These are phyloP conservation scores for Rissa tridactyla DNA, from an alignment of 2,113 vertebrate genomes.

Conservation along the genomic window DNA sequence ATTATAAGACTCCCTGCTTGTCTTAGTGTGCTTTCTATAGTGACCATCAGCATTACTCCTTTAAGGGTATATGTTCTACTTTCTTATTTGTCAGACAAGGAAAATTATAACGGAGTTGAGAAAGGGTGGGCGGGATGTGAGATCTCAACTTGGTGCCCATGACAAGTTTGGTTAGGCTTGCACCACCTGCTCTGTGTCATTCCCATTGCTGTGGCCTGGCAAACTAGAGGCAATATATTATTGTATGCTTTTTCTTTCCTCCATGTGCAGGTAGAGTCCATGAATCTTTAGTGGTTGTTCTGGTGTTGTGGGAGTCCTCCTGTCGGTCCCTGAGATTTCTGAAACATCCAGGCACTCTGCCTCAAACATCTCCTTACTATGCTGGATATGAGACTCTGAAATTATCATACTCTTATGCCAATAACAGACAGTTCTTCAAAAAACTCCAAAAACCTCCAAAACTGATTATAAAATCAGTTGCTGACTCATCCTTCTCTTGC, in stretches of 20 bases:
- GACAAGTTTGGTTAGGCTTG: not conserved
- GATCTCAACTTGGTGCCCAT: not conserved
- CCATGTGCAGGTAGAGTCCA: not conserved
- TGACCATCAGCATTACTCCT: not conserved
- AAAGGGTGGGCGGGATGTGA: not conserved
- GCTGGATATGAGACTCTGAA: not conserved
- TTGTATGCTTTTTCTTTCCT: not conserved
- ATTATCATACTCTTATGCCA: not conserved
- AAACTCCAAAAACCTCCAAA: not conserved
- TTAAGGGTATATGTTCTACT: not conserved
- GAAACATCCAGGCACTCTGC: not conserved
- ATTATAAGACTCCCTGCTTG: not conserved
- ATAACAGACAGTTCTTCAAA: not conserved
- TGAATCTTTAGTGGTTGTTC: not conserved
- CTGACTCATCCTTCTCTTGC: conserved; percentile 12
- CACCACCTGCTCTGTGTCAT: not conserved
- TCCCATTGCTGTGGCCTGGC: not conserved
- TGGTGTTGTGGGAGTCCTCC: not conserved
- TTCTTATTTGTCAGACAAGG: not conserved
- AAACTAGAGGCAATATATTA: not conserved
- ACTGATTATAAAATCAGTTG: not conserved
- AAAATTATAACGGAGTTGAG: not conserved
- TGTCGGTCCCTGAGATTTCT: not conserved
- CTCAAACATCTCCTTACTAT: not conserved
- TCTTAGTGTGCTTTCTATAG: not conserved